Evolutionary conservation across 2,113 vertebrate species (phyloP).

Genomic region (Indri indri): DNA sequence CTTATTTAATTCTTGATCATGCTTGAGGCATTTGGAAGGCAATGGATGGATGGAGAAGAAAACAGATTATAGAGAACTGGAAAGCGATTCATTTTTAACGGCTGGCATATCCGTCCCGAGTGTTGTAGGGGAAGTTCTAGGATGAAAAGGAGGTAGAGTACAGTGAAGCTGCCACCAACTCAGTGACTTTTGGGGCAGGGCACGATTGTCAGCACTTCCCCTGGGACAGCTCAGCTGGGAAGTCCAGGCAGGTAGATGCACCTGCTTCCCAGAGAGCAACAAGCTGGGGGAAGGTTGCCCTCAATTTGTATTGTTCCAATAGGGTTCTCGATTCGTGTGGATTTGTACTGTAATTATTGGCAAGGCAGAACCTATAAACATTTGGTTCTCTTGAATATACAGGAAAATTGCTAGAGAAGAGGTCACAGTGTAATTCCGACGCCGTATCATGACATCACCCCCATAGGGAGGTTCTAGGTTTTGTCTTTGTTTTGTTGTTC

Average conservation of each 20-base stretch:
- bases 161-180: not conserved
- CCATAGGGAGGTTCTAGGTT: not conserved
- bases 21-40: not conserved
- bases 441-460: not conserved
- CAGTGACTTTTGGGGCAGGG: no score
- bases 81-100: not conserved
- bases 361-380: not conserved
- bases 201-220: rapidly evolving
- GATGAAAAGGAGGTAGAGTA: not conserved
- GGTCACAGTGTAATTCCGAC: not conserved
- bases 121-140: not conserved
- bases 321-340: not conserved
- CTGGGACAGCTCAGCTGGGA: not conserved
- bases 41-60: not conserved
- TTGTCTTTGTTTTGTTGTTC: not conserved
- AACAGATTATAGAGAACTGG: not conserved
- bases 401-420: not conserved
- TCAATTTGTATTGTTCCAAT: not conserved
- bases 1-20: not conserved
- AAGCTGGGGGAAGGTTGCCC: not conserved
- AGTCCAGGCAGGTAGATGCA: not conserved
- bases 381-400: not conserved
- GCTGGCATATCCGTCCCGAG: not conserved
- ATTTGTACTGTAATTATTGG: not conserved
- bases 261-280: not conserved